Base-by-base conservation (phyloP, 1,140 invertebrate species). In the Conus ventricosus region DNA sequence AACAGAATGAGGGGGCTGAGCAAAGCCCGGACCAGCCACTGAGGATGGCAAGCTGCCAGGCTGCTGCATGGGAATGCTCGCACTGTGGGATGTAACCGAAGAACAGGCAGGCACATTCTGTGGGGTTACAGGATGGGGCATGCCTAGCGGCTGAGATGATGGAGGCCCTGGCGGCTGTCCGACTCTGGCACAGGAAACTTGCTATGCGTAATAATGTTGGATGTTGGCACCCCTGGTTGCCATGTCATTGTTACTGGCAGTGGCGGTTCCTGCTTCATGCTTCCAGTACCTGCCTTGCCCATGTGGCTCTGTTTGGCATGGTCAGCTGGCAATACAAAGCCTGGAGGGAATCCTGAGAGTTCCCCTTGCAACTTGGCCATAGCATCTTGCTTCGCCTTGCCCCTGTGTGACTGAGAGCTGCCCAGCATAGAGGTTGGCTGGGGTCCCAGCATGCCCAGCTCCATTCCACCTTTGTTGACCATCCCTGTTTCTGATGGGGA, bases 191-290 rank as follows among this genome's bases (percentile, higher is more conserved):
- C 5, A 10, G 39, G 80, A 10, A 75, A 39, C 54, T 87, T 87
- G 85, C 85, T 25, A 27, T 71, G 84, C 8, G 75, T 23, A 6
- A 13, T 15, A 11, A 39, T 15, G 75, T 13, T 17, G 54, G 85
- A 13, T 55, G 85, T 85, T 3, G 84, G 39, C 27, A 87, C 55
- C 5, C 53, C 85, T 54, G 85, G 75, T 53, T 87, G 85, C 85
- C 85, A 87, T 2, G 71, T 20, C 71, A 76, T 57, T 8, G 85
- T 78, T 4, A 71, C 51, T 7, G 54, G 1, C 4, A 25, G 51
- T n/a, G 51, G 27, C 8, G 71, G 23, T 39, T 87, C 85, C 85
- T 76, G 85, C 71, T 87, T 87, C n/a, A 87, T 78, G n/a, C 5
- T 57, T 8, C 15, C 60, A 5, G 63, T 17, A 75, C 25, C 71